Percentiles rank a stretch among this genome's conserved stretches.
Conservation (phyloP, 2,797 vertebrate genomes). For the Halcyon chelicuti region DNA sequence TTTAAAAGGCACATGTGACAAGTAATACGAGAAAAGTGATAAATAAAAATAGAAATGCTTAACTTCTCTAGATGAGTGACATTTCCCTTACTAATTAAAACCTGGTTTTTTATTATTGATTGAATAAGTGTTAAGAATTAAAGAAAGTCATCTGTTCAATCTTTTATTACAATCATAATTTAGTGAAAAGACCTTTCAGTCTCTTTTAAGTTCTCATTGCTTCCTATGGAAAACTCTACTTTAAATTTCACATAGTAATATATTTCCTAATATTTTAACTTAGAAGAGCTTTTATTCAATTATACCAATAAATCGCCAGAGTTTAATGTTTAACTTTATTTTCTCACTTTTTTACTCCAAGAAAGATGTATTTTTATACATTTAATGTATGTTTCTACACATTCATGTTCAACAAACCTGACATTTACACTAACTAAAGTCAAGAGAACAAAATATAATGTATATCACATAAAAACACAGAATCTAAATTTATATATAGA, state of each 20-base stretch:
- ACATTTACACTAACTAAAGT: neutral
- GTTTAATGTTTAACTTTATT: constrained; percentile 26
- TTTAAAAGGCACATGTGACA: constrained; percentile 31
- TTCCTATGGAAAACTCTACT: constrained; percentile 48
- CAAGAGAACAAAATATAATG: constrained; percentile 3
- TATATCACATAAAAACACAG: neutral
- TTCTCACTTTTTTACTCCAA: neutral
- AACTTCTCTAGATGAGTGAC: constrained; percentile 12
- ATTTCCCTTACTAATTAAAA: constrained; percentile 48
- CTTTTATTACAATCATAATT: constrained; percentile 39
- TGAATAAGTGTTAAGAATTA: constrained; percentile 59
- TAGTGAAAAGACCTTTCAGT: constrained; percentile 17
- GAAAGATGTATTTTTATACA: neutral
- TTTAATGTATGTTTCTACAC: constrained; percentile 44
- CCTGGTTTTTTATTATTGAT: constrained; percentile 43
- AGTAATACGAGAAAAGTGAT: neutral
- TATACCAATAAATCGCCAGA: constrained; percentile 25
- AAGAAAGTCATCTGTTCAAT: constrained; percentile 40
- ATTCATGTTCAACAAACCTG: constrained; percentile 9
- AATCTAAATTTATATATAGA: neutral
- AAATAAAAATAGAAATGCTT: constrained; percentile 42
- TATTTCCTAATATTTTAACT: constrained; percentile 67
- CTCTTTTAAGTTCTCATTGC: constrained; percentile 7
- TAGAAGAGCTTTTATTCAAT: constrained; percentile 64
- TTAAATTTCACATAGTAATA: constrained; percentile 49